Evolutionary conservation across 2,113 vertebrate genomes (phyloP).

Genomic region (Chascanopsetta lugubris): DNA sequence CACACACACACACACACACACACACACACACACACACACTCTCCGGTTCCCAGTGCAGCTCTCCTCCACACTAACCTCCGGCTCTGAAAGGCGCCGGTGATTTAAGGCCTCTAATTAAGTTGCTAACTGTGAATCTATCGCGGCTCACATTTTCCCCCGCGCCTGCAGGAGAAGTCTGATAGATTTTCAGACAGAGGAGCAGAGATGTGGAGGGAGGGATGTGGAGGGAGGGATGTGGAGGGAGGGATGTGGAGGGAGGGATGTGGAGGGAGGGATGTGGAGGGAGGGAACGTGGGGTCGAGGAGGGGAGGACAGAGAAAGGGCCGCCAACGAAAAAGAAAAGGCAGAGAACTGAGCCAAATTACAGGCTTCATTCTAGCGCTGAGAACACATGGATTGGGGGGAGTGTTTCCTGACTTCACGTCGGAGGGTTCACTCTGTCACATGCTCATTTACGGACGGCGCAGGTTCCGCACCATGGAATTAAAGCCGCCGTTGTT

Average conservation of each 20-base stretch:
- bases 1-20: neutral
- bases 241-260: neutral
- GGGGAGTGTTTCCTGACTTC: conserved; percentile 11
- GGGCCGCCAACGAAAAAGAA: neutral
- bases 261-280: neutral
- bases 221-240: conserved; percentile 11
- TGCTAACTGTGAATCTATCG: conserved; percentile 67
- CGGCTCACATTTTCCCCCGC: conserved; percentile 55
- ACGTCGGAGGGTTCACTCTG: conserved; percentile 25
- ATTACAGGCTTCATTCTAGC: conserved; percentile 24
- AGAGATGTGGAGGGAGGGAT: conserved; percentile 24
- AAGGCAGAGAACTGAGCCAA: conserved; percentile 18
- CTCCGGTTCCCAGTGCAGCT: conserved; percentile 15
- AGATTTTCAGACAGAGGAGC: conserved; percentile 46
- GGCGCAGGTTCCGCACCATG: no score
- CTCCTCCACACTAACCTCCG: conserved; percentile 34
- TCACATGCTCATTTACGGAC: conserved; percentile 50
- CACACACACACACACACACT: neutral
- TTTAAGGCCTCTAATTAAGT: conserved; percentile 74
- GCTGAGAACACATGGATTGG: conserved; percentile 12
- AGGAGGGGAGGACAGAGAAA: conserved; percentile 3
- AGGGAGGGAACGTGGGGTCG: no score
- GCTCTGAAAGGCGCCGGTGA: conserved; percentile 57
- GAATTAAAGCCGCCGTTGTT: conserved; percentile 41
- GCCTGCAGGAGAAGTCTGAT: conserved; percentile 36